phyloP scores from a whole-genome alignment of 1,140 invertebrate genomes.

The Phenacoccus solenopsis region DNA sequence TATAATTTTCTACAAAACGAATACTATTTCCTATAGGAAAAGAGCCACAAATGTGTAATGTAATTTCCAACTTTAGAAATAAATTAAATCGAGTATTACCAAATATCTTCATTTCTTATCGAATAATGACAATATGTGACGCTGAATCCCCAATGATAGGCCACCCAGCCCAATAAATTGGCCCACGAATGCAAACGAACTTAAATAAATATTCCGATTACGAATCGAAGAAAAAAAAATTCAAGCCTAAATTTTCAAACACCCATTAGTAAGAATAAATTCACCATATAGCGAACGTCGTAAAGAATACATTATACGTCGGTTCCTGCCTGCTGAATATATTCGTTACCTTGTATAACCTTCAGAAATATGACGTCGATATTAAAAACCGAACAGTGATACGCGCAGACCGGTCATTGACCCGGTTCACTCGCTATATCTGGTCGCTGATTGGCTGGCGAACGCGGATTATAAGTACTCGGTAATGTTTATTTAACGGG shows the following conservation, averaged over 20 bases:
- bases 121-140: no score
- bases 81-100: no score
- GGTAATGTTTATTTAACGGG: neutral
- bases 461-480: neutral
- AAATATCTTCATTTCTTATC: no score
- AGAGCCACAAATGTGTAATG: no score
- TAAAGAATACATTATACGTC: neutral
- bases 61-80: no score
- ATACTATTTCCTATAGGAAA: no score
- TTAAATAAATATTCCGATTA: no score
- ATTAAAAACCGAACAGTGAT: neutral
- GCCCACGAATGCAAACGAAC: no score
- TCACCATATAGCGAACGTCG: no score
- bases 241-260: neutral
- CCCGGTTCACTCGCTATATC: neutral
- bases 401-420: neutral
- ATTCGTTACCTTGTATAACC: neutral
- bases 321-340: neutral
- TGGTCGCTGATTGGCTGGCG: neutral
- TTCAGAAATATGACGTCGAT: neutral
- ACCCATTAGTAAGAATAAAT: neutral
- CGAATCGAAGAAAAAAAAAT: neutral
- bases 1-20: no score
- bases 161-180: no score
- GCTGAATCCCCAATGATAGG: no score